Conservation (phyloP, 2,888 invertebrate species). For the Athalia circularis region DNA sequence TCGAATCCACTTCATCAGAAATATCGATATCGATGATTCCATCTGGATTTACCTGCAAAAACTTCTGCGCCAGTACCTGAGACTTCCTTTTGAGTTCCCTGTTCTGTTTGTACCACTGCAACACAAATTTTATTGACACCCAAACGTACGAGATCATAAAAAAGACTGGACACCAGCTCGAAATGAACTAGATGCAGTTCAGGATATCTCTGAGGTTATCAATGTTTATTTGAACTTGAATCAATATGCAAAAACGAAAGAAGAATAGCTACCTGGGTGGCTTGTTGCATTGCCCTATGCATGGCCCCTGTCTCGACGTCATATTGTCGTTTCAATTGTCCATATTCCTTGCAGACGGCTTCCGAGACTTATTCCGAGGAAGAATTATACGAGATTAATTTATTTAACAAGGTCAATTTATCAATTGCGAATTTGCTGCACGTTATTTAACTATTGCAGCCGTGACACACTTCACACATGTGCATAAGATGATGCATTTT, state of each 20-base stretch:
- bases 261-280: slow-evolving; percentile 69
- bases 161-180: slow-evolving; percentile 27
- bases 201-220: background rate
- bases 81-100: slow-evolving; percentile 83
- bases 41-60: slow-evolving; percentile 76
- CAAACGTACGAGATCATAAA: slow-evolving; percentile 25
- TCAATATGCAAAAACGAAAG: background rate
- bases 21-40: slow-evolving; percentile 74
- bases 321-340: slow-evolving; percentile 84
- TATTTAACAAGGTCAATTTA: slow-evolving; percentile 15
- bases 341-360: slow-evolving; percentile 84
- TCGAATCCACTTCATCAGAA: slow-evolving; percentile 68
- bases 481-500: background rate
- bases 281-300: slow-evolving; percentile 84
- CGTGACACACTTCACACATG: slow-evolving; percentile 31
- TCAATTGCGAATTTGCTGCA: background rate
- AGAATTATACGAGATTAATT: slow-evolving; percentile 30
- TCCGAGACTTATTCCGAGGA: slow-evolving; percentile 80
- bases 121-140: slow-evolving; percentile 35
- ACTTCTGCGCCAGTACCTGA: slow-evolving; percentile 79
- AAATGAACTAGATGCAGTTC: slow-evolving; percentile 9
- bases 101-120: slow-evolving; percentile 86
- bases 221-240: background rate
- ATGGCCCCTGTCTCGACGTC: slow-evolving; percentile 84
- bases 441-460: slow-evolving; percentile 5